Evolutionary conservation across 2,888 invertebrate species (phyloP), one percentile per base, ranked within the genome.

Genomic region (Hanleya hanleyi): DNA sequence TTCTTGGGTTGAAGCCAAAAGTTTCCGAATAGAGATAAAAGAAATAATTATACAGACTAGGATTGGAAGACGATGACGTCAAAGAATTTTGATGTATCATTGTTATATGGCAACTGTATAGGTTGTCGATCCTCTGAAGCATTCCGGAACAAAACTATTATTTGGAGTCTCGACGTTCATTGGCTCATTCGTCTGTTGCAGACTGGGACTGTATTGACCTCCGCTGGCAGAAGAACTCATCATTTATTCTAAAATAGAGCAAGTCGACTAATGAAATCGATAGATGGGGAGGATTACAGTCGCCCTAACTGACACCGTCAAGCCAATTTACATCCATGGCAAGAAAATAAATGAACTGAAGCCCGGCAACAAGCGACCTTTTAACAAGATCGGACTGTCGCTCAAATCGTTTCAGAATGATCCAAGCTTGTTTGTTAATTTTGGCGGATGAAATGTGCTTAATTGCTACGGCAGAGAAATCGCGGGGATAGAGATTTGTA

Each of bases 381-480:
- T 37, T 64, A 57, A 57, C 57, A 18, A 57, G 57, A 29, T 57
- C 57, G 57, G 32, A 12, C 26, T 57, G 57, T 57, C 57, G 29
- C 22, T 57, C 57, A 57, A 57, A 18, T 57, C 57, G 57, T 29
- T 57, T 57, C 32, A 57, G 29, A 57, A 57, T 57, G 57, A 26
- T 57, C 57, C 57, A 26, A 32, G 57, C 57, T 57, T 57, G 57
- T 57, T 57, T 57, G 57, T 57, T 57, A 57, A 57, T 57, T 57
- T 57, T 57, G 32, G 32, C 57, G 57, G 22, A 22, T 57, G 57
- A 57, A 57, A 29, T 29, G 26, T 15, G 15, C 57, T 57, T 57
- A 57, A 57, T 57, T 57, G 57, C 29, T 15, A 15, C 22, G 57
- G 15, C 22, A 15, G 29, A 15, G 57, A 57, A 29, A 57, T 57